Evolutionary conservation across 2,888 invertebrate genomes (phyloP).

Genomic region (Calliscelio sp.): DNA sequence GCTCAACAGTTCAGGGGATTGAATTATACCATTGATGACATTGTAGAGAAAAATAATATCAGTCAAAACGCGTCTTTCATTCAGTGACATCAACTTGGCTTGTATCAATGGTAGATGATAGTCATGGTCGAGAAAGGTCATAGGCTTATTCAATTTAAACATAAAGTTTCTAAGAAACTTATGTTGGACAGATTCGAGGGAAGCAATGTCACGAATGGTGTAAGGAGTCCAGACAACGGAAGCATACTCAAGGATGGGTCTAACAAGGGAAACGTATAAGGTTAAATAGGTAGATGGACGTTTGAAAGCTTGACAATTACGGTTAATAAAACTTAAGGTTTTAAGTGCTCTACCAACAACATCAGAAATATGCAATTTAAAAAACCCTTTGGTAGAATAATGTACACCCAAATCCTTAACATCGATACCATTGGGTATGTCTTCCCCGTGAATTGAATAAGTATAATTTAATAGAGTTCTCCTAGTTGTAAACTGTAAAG

Average conservation of each 20-base stretch:
- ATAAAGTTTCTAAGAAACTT: background rate
- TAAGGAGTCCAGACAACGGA: slow-evolving; percentile 10
- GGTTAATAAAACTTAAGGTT: background rate
- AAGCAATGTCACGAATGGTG: background rate
- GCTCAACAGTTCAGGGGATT: no score
- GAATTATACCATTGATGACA: no score
- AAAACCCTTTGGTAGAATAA: background rate
- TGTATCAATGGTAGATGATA: background rate
- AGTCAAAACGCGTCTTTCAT: background rate
- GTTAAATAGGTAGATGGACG: background rate
- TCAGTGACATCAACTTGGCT: background rate
- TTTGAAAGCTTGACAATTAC: background rate
- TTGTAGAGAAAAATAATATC: no score
- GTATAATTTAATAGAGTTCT: background rate
- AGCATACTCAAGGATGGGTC: slow-evolving; percentile 9
- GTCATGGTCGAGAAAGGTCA: background rate
- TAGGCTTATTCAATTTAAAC: background rate
- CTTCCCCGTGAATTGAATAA: background rate
- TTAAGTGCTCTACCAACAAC: background rate
- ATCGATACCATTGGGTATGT: background rate
- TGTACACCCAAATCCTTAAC: background rate
- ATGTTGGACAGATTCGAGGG: slow-evolving; percentile 12
- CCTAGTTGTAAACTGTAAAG: background rate
- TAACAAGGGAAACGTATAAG: background rate
- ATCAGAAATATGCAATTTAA: background rate